Base-by-base conservation (phyloP, 2,113 vertebrate genomes). In the Thoracochromis brauschi region DNA sequence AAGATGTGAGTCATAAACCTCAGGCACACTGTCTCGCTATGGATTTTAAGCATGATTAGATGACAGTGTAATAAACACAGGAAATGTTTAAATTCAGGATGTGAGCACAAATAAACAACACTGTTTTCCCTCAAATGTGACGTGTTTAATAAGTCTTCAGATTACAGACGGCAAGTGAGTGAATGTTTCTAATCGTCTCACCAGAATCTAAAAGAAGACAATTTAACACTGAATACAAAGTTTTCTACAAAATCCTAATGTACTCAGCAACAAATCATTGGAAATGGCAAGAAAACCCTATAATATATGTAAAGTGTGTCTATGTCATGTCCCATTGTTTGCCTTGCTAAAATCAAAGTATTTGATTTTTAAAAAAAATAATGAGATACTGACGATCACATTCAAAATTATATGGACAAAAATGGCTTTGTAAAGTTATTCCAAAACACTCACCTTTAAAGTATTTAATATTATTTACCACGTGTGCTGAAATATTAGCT, bases 161-260 rank as follows among this genome's bases (percentile, higher is more conserved):
- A 73, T 73, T 73, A 73, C 65, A 73, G 13, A 73, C 2, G 0
- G 21, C 65, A 42, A 71, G 65, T 16, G 4, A 45, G 13, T 45
- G 13, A 40, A 14, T 45, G 38, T 1, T 45, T 73, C 65, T 42
- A 14, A 0, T 68, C 1, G 2, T 42, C 35, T 9, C 35, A 1
- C 35, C 35, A 24, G 7, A 71, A 24, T 40, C 13, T 42, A 71
- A 42, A 40, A 6, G 65, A 71, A 71, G 2, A 71, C 65, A 42
- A 42, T 14, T 68, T 21, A 68, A 40, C 19, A 40, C 33, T n/a
- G 0, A 65, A 38, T 65, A n/a, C 17, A 65, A 38, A 16, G 2
- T 42, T 71, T 71, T 42, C 8, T 71, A 6, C 3, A 0, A 71
- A 42, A 42, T 42, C 2, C 65, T 16, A 71, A 71, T 24, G 3